Conservation (phyloP, 2,113 vertebrate species). For the Neolamprologus caudopunctatus region DNA sequence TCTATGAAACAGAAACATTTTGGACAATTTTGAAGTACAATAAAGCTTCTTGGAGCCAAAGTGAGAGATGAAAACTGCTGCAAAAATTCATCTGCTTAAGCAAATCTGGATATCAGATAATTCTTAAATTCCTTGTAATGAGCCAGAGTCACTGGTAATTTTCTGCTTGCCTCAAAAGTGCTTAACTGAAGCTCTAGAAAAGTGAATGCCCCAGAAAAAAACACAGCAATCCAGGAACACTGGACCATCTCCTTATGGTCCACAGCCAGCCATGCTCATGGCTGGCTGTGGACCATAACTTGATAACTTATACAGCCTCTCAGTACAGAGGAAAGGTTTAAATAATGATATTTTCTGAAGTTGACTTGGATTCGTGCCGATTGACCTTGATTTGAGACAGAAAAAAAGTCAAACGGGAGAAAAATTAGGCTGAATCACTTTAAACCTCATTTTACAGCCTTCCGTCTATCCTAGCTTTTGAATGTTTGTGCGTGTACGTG, state of each 20-base stretch:
- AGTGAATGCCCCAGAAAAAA: not conserved
- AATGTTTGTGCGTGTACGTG: not conserved
- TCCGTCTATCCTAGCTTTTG: not conserved
- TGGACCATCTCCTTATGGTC: accelerated
- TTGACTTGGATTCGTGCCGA: accelerated
- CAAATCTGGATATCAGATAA: not conserved
- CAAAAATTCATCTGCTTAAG: not conserved
- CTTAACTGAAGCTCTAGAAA: not conserved
- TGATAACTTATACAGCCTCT: not conserved
- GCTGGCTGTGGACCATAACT: not conserved
- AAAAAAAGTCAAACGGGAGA: not conserved
- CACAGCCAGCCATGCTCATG: not conserved
- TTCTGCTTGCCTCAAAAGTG: not conserved
- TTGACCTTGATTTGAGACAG: not conserved
- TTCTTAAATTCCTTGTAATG: not conserved
- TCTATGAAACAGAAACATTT: not conserved
- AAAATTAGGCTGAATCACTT: not conserved
- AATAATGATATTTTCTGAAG: not conserved
- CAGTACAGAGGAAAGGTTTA: not conserved
- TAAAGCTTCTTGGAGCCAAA: not conserved
- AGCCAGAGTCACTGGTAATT: not conserved
- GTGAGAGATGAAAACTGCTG: not conserved
- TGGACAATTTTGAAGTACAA: not conserved
- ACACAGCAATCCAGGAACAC: not conserved
- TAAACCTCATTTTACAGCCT: not conserved